These are phyloP conservation scores for Paradoxurus hermaphroditus DNA, from an alignment of 2,113 vertebrate genomes.

Conservation along the genomic window DNA sequence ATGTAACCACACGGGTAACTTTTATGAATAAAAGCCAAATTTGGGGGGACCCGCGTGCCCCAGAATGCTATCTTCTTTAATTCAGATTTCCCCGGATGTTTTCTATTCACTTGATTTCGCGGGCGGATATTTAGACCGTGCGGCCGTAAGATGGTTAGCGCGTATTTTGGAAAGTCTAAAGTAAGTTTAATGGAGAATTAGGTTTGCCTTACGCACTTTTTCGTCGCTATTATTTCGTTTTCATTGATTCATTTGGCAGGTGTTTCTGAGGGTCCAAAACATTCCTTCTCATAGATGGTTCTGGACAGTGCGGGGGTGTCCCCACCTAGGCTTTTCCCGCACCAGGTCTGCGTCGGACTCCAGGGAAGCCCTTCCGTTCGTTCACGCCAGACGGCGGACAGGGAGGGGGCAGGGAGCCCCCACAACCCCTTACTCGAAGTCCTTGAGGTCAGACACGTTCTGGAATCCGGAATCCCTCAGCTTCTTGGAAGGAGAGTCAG, in stretches of 20 bases:
- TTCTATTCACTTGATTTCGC: background rate
- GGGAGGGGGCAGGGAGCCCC: background rate
- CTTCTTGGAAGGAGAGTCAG: background rate
- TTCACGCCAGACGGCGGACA: rapidly evolving
- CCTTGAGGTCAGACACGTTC: background rate
- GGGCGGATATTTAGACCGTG: background rate
- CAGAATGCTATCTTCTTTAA: background rate
- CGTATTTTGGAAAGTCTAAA: background rate
- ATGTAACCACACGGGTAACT: rapidly evolving
- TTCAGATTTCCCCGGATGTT: no score
- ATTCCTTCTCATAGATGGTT: background rate
- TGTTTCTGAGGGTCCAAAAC: background rate
- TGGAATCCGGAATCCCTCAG: background rate
- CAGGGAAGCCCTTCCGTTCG: no score
- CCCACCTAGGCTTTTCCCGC: background rate
- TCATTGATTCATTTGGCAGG: background rate
- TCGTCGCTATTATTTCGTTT: background rate
- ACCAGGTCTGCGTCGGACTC: background rate
- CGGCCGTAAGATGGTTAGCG: background rate
- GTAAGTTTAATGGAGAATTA: background rate
- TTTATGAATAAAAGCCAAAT: background rate
- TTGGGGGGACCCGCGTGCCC: rapidly evolving
- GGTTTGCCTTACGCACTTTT: background rate
- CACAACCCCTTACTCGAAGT: background rate
- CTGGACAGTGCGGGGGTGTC: background rate